A percentile compares a stretch with the other conserved stretches of the same genome.
Evolutionary conservation across 2,888 invertebrate genomes (phyloP).

Genomic region (Eristalis pertinax): DNA sequence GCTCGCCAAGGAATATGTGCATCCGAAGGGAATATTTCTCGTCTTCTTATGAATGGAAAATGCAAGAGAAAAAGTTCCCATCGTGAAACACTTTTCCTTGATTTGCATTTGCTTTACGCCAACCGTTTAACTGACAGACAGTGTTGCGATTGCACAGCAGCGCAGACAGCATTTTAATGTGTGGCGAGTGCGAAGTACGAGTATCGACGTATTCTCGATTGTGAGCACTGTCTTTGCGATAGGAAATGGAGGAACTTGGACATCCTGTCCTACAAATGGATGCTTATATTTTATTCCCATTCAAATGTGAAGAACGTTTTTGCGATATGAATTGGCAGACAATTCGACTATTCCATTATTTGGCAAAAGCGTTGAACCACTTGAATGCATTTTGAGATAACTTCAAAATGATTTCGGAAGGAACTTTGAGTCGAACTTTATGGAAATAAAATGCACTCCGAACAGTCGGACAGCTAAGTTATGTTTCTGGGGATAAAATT

Average conservation of each 20-base stretch:
- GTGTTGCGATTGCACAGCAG: not conserved
- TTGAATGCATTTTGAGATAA: not conserved
- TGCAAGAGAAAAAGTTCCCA: not conserved
- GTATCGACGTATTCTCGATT: not conserved
- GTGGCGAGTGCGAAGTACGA: not conserved
- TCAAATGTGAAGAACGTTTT: slow-evolving; percentile 11
- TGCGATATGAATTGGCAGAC: not conserved
- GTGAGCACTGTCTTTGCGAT: not conserved
- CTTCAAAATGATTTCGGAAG: not conserved
- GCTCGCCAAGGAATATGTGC: slow-evolving; percentile 28
- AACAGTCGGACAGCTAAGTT: too few species aligned
- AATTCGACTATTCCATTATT: not conserved
- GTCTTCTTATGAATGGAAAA: not conserved
- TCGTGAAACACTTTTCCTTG: not conserved
- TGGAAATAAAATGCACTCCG: not conserved
- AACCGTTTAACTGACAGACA: not conserved
- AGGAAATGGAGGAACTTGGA: slow-evolving; percentile 16
- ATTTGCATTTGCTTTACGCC: not conserved
- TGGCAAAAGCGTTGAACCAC: not conserved
- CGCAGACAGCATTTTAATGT: not conserved
- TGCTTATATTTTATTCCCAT: slow-evolving; percentile 8
- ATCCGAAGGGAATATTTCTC: not conserved
- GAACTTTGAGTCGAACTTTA: not conserved
- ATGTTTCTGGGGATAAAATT: too few species aligned
- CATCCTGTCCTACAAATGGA: slow-evolving; percentile 17